phyloP scores from a whole-genome alignment of 2,797 vertebrate species.

The Mormyrops boulengeri region DNA sequence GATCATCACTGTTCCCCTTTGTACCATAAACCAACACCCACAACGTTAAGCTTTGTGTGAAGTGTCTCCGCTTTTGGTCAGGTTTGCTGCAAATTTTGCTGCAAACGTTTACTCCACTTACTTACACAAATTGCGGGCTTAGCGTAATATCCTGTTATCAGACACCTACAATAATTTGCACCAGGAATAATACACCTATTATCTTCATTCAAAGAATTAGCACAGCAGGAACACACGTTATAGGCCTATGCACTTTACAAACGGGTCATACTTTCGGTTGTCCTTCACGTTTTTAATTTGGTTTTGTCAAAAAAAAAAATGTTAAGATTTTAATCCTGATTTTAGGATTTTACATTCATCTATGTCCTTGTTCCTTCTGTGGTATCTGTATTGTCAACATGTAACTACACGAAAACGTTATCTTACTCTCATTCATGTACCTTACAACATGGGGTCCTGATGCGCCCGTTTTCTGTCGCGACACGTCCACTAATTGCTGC shows the following conservation, averaged over 20 bases:
- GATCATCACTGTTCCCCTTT: slow-evolving; percentile 85
- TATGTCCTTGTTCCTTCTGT: slow-evolving; percentile 42
- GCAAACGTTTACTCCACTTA: slow-evolving; percentile 51
- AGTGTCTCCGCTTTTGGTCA: slow-evolving; percentile 51
- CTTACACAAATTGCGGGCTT: slow-evolving; percentile 79
- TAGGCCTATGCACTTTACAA: slow-evolving; percentile 15
- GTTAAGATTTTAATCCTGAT: not conserved
- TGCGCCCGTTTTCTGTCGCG: not conserved
- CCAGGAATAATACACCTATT: slow-evolving; percentile 25
- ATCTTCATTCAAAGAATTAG: slow-evolving; percentile 43
- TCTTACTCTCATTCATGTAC: slow-evolving; percentile 1
- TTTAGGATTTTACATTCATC: not conserved
- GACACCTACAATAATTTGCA: slow-evolving; percentile 54
- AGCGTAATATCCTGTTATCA: slow-evolving; percentile 55
- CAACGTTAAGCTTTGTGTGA: slow-evolving; percentile 70
- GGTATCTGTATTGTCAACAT: slow-evolving; percentile 33
- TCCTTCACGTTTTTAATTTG: slow-evolving; percentile 15
- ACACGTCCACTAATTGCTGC: not conserved
- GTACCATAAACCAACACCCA: slow-evolving; percentile 71
- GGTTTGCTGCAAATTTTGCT: slow-evolving; percentile 54
- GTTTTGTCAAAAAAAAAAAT: not conserved
- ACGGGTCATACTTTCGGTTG: not conserved
- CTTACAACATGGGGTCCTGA: not conserved
- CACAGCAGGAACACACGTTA: slow-evolving; percentile 5
- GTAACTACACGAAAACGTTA: slow-evolving; percentile 34